Percentiles rank a stretch among this genome's conserved stretches.
Evolutionary conservation across 92 coral and sea anemone genomes (phyloP).

Genomic region (Nematostella vectensis): DNA sequence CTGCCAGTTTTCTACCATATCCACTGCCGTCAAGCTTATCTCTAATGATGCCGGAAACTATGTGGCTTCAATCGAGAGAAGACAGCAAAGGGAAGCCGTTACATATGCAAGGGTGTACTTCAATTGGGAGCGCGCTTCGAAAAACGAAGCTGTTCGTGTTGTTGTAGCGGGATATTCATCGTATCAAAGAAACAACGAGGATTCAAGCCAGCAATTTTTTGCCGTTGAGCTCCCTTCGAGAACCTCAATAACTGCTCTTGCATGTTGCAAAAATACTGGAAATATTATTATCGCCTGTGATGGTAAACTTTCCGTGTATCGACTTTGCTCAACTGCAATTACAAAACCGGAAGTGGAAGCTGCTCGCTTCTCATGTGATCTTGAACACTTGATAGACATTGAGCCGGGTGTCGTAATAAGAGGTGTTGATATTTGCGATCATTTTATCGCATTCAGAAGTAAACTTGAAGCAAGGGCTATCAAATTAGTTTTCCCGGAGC

Average conservation of each 20-base stretch:
- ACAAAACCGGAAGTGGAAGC: slow-evolving; percentile 28
- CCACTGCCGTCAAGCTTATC: slow-evolving; percentile 61
- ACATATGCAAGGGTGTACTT: slow-evolving; percentile 79
- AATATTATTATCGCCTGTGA: slow-evolving; percentile 64
- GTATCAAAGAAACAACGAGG: slow-evolving; percentile 27
- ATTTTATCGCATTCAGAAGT: slow-evolving; percentile 73
- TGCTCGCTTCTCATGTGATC: slow-evolving; percentile 30
- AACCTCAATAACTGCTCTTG: slow-evolving; percentile 41
- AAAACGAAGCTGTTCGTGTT: slow-evolving; percentile 49
- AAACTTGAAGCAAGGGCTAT: slow-evolving; percentile 70
- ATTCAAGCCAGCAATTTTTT: slow-evolving; percentile 42
- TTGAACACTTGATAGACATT: slow-evolving; percentile 68
- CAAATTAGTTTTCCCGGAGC: slow-evolving; percentile 42
- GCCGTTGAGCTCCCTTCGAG: slow-evolving; percentile 64
- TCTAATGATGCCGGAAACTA: slow-evolving; percentile 75
- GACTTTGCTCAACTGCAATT: slow-evolving; percentile 26
- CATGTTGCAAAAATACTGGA: slow-evolving; percentile 67
- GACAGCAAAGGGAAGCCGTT: slow-evolving; percentile 32
- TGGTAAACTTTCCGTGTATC: slow-evolving; percentile 48
- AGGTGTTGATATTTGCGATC: slow-evolving; percentile 59
- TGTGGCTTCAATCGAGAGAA: slow-evolving; percentile 63
- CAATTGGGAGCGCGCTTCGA: slow-evolving; percentile 64
- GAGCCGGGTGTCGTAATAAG: slow-evolving; percentile 63
- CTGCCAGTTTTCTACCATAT: slow-evolving; percentile 79
- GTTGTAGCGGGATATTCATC: slow-evolving; percentile 72